phyloP scores from a whole-genome alignment of 2,797 vertebrate species.

The Anas capensis region DNA sequence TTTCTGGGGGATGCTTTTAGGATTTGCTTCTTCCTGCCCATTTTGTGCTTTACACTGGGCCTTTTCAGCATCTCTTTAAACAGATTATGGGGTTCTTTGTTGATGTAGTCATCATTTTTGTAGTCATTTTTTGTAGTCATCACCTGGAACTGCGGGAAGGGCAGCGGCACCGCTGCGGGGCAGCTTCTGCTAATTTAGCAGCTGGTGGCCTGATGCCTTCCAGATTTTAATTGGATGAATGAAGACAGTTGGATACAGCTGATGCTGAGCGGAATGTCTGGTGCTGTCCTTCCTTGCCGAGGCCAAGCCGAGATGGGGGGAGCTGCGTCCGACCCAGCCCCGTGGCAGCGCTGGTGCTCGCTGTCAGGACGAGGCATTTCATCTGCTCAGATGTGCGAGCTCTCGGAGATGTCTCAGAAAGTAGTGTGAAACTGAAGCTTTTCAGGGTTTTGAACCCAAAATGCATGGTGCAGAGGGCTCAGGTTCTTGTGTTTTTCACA shows the following conservation, averaged over 20 bases:
- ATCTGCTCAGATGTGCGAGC: fast-evolving
- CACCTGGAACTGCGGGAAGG: not conserved
- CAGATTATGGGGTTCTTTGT: not conserved
- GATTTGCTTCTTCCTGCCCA: too few species aligned
- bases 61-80: not conserved
- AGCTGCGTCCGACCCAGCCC: not conserved
- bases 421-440: not conserved
- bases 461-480: fast-evolving
- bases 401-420: not conserved
- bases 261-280: not conserved
- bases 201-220: not conserved
- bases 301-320: not conserved
- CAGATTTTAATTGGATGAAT: not conserved
- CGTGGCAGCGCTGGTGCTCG: fast-evolving
- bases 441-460: not conserved
- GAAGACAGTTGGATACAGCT: not conserved
- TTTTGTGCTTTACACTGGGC: not conserved
- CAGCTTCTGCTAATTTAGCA: fast-evolving
- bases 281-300: not conserved
- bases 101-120: not conserved
- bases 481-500: not conserved
- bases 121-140: not conserved
- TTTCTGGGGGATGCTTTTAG: too few species aligned
- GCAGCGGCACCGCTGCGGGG: not conserved
- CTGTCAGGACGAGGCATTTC: not conserved